phyloP scores from a whole-genome alignment of 2,113 vertebrate genomes.

The Micromys minutus region DNA sequence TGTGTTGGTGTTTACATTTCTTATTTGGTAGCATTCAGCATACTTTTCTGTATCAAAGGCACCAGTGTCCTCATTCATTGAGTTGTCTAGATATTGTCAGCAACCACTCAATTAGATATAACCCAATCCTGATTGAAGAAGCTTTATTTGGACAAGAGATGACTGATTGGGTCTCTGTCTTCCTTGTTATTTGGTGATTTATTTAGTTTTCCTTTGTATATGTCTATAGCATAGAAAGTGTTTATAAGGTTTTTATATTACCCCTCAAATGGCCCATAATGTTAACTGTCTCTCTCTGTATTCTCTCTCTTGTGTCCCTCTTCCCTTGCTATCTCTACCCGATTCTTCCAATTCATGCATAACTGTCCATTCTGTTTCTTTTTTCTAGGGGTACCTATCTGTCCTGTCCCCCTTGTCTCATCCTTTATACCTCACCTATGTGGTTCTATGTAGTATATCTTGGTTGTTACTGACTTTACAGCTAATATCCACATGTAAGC shows the following conservation, averaged over 20 bases:
- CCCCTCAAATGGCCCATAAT: not conserved
- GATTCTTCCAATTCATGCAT: not conserved
- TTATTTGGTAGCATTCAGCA: not conserved
- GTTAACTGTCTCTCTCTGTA: not conserved
- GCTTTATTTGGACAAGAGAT: not conserved
- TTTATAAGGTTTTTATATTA: not conserved
- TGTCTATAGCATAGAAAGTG: not conserved
- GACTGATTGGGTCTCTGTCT: not conserved
- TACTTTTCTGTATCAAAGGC: not conserved
- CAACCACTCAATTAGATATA: not conserved
- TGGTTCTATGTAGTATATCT: not conserved
- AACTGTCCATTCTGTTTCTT: not conserved
- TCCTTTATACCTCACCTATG: not conserved
- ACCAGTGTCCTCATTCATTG: not conserved
- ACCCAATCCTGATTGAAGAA: not conserved
- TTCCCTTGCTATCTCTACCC: not conserved
- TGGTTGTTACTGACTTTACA: not conserved
- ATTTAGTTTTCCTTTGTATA: not conserved
- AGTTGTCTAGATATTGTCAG: not conserved
- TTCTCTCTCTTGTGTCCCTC: not conserved
- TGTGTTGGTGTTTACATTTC: not conserved
- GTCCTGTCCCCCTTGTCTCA: not conserved
- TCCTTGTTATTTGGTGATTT: not conserved
- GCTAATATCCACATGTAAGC: not conserved
- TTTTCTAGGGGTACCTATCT: not conserved